These are phyloP conservation scores for Elymnias hypermnestra DNA, from an alignment of 1,140 invertebrate species.

Conservation along the genomic window DNA sequence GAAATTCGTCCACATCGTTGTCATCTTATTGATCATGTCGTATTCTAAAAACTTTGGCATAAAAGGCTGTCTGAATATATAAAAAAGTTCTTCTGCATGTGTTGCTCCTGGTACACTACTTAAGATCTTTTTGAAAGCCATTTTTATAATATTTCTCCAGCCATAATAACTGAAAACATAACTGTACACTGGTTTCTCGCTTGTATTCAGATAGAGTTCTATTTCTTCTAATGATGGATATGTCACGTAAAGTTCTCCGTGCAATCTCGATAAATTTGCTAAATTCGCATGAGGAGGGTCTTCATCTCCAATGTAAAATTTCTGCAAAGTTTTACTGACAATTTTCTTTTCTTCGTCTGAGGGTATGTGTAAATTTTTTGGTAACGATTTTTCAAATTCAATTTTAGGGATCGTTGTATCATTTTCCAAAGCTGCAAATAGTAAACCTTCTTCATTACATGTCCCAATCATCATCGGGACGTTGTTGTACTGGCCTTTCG, in stretches of 20 bases:
- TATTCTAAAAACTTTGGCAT: slow-evolving; percentile 37
- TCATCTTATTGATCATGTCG: slow-evolving; percentile 47
- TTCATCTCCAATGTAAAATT: slow-evolving; percentile 35
- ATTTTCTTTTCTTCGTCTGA: slow-evolving; percentile 21
- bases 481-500: slow-evolving; percentile 45
- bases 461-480: slow-evolving; percentile 52
- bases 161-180: slow-evolving; percentile 49
- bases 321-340: slow-evolving; percentile 24
- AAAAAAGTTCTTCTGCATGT: slow-evolving; percentile 63
- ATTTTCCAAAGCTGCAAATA: slow-evolving; percentile 40
- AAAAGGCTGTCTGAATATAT: slow-evolving; percentile 42
- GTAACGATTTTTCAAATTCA: slow-evolving; percentile 35
- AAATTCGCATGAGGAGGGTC: slow-evolving; percentile 22
- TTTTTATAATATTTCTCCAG: slow-evolving; percentile 38
- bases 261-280: slow-evolving; percentile 31
- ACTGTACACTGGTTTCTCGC: slow-evolving; percentile 43
- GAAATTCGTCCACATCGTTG: slow-evolving; percentile 63
- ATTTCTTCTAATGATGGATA: slow-evolving; percentile 39
- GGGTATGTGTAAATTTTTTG: slow-evolving; percentile 40
- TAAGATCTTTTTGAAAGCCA: slow-evolving; percentile 12
- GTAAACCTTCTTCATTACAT: slow-evolving; percentile 45
- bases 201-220: slow-evolving; percentile 37
- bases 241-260: slow-evolving; percentile 42
- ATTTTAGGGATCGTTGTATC: slow-evolving; percentile 34
- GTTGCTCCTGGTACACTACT: slow-evolving; percentile 34